Conservation (phyloP, 2,888 invertebrate species). For the Agrotis ipsilon region DNA sequence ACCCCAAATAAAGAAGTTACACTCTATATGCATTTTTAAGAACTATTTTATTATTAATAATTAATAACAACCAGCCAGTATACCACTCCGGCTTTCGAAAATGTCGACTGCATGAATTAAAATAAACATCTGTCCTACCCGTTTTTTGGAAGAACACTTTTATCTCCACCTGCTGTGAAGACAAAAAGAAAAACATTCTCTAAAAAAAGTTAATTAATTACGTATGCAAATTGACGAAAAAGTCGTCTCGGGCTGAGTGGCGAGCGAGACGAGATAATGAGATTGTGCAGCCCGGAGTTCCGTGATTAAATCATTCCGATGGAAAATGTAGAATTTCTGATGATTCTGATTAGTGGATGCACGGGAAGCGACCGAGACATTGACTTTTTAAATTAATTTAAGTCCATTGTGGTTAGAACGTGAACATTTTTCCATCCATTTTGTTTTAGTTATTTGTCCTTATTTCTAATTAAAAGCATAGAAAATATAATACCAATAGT, state of each 20-base stretch:
- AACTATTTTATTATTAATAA: background rate
- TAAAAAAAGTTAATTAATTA: constrained; percentile 88
- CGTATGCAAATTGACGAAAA: constrained; percentile 89
- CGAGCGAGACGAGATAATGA: constrained; percentile 84
- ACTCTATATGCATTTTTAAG: no score
- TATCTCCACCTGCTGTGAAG: constrained; percentile 77
- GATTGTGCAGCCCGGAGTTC: constrained; percentile 79
- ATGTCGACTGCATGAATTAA: constrained; percentile 52
- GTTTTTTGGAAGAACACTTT: constrained; percentile 62
- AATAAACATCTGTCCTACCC: constrained; percentile 65
- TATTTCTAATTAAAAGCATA: no score
- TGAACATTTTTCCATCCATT: no score
- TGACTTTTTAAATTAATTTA: background rate
- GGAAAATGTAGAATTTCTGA: constrained; percentile 74
- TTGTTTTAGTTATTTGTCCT: no score
- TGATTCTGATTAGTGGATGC: constrained; percentile 65
- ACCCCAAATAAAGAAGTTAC: no score
- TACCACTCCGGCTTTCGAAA: constrained; percentile 10
- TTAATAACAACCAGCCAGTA: background rate
- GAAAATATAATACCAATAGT: no score
- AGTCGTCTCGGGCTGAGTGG: constrained; percentile 78
- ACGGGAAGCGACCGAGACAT: background rate
- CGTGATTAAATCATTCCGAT: constrained; percentile 85
- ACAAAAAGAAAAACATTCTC: constrained; percentile 76
- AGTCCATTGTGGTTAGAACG: background rate